Base-by-base conservation (phyloP, 1,140 invertebrate species). In the Hyposmocoma kahamanoa region DNA sequence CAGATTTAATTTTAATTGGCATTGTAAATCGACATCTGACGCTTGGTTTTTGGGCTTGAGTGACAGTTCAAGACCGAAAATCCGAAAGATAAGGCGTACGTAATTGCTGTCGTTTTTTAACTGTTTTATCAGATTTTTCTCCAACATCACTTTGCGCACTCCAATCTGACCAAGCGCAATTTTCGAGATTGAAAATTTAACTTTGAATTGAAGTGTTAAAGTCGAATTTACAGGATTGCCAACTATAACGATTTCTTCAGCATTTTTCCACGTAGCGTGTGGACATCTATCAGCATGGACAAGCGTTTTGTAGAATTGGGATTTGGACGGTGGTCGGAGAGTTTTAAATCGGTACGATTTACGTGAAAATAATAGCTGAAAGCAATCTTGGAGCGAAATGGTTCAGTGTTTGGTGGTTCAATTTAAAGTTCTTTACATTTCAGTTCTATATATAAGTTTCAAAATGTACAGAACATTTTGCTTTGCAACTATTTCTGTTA, bases 81-180 rank as follows among this genome's bases (percentile, higher is more conserved):
- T 60, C 61, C 51, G 38, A 59, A 39, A 69, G 72, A 82, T 81
- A 77, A 72, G 70, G 65, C 56, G 48, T 47, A 60, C 62, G 72
- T 82, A 82, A 82, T 81, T 81, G 77, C 65, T 56, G 46, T 63
- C 77, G 71, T 74, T 82, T 82, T 82, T 79, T 77, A 82, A 72
- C 66, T 55, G 56, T 54, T 64, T 55, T 78, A 80, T 82, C 78
- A 68, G 75, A 80, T 80, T 72, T 66, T 75, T 72, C 67, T 67
- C 50, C 55, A 68, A 54, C 61, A 47, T 57, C 53, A 67, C 57
- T 51, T 48, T 60, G 59, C 56, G 45, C 28, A 32, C 45, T 46
- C 45, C 30, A 50, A 50, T 53, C 42, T 58, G 51, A 58, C 56
- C 56, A 59, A 48, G 53, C 62, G 45, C 24, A 21, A 20, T 30